Conservation (phyloP, 1,140 invertebrate species). For the Leptopilina boulardi region DNA sequence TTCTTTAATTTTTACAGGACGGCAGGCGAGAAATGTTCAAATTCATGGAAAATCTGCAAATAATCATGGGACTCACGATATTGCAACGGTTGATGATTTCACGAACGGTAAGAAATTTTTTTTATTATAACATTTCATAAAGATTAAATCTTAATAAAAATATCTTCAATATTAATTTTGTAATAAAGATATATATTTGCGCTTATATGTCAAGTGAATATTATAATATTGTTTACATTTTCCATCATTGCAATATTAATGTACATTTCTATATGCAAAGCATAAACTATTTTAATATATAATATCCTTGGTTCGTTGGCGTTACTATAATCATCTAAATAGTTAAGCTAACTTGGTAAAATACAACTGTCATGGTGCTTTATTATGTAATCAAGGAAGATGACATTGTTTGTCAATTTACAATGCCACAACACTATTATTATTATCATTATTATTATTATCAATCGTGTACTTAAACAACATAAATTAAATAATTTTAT, state of each 20-base stretch:
- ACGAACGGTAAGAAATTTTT: constrained; percentile 42
- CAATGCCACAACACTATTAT: constrained; percentile 37
- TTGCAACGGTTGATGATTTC: constrained; percentile 50
- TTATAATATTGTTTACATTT: not conserved
- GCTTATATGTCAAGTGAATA: not conserved
- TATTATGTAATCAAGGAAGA: constrained; percentile 52
- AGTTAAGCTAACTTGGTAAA: constrained; percentile 27
- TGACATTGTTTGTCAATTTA: constrained; percentile 49
- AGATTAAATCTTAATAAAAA: too few relatives aligned
- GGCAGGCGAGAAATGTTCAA: constrained; percentile 63
- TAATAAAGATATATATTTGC: not conserved
- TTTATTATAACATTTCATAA: not conserved
- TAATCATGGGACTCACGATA: constrained; percentile 59
- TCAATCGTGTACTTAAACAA: constrained; percentile 37
- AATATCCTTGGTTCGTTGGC: constrained; percentile 55
- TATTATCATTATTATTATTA: too few relatives aligned
- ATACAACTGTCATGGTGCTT: constrained; percentile 44
- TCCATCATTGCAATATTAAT: not conserved
- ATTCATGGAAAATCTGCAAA: constrained; percentile 60
- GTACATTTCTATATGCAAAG: not conserved
- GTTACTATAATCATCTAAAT: constrained; percentile 53
- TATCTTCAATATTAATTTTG: not conserved
- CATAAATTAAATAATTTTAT: constrained; percentile 39
- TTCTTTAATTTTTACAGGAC: constrained; percentile 58
- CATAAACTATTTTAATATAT: constrained; percentile 56